Conservation (phyloP, 1,140 invertebrate species). For the Cheumatopsyche charites region DNA sequence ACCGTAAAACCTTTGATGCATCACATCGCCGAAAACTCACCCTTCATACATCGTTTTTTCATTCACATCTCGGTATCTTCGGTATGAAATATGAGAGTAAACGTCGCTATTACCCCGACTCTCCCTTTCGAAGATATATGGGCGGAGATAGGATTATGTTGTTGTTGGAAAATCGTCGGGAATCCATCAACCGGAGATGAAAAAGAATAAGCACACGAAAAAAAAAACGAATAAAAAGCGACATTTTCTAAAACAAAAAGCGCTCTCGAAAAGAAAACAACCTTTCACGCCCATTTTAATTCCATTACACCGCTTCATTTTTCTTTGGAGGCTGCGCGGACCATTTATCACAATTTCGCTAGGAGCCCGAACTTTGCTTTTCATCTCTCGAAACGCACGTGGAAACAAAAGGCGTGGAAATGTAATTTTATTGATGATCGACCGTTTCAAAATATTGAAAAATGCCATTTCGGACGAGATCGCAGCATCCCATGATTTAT, state of each 20-base stretch:
- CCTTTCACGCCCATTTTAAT: constrained; percentile 41
- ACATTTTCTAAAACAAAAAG: constrained; percentile 2
- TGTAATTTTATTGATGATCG: constrained; percentile 47
- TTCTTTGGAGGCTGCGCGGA: constrained; percentile 25
- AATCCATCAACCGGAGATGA: not conserved
- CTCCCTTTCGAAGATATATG: constrained; percentile 2
- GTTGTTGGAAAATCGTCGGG: constrained; percentile 20
- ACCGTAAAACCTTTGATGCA: too few species aligned
- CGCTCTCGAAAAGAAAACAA: constrained; percentile 29
- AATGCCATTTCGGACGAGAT: constrained; percentile 28
- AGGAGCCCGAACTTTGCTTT: constrained; percentile 10
- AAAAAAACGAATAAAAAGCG: not conserved
- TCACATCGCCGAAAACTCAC: too few species aligned
- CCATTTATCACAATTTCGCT: constrained; percentile 45
- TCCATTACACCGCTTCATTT: constrained; percentile 38
- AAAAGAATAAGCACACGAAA: not conserved
- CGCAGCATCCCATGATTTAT: not conserved
- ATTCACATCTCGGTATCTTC: not conserved
- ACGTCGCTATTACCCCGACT: constrained; percentile 15
- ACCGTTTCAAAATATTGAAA: constrained; percentile 45
- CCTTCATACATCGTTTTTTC: too few species aligned
- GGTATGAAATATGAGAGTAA: constrained; percentile 12
- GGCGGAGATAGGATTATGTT: constrained; percentile 21
- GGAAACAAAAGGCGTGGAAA: constrained; percentile 42
- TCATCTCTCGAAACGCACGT: constrained; percentile 9